These are phyloP conservation scores for Troides aeacus DNA, from an alignment of 2,888 invertebrate species.

Conservation along the genomic window DNA sequence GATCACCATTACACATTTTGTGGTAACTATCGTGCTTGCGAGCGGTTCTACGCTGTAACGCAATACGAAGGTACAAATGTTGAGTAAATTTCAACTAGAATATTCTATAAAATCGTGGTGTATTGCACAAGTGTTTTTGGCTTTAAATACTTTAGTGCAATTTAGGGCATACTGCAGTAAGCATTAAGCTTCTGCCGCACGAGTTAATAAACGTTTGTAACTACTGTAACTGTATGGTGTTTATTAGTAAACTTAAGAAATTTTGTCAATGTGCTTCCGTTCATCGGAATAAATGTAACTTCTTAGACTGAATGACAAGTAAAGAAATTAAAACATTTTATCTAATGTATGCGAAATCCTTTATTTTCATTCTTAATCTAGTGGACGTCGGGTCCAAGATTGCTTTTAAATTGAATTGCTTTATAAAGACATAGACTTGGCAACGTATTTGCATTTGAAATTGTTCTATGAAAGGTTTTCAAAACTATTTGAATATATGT, in stretches of 20 bases:
- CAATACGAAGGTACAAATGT: neutral
- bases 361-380: slow-evolving; percentile 21
- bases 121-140: neutral
- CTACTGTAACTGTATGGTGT: too few species aligned
- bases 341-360: slow-evolving; percentile 1
- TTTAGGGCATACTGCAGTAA: neutral
- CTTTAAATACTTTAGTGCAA: neutral
- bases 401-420: slow-evolving; percentile 26
- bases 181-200: neutral
- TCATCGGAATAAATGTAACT: neutral
- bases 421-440: slow-evolving; percentile 27
- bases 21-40: neutral
- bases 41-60: neutral
- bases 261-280: neutral
- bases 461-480: slow-evolving; percentile 20
- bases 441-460: slow-evolving; percentile 26
- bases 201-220: neutral
- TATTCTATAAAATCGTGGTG: neutral
- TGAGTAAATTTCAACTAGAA: neutral
- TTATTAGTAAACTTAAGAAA: too few species aligned
- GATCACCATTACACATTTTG: slow-evolving; percentile 1
- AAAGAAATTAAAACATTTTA: slow-evolving; percentile 1
- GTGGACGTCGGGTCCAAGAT: slow-evolving; percentile 21
- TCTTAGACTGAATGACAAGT: neutral
- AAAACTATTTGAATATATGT: slow-evolving; percentile 3